Conservation (phyloP, 30 jellyfish, hydroid and myxozoan genomes). For the Aurelia sp. region DNA sequence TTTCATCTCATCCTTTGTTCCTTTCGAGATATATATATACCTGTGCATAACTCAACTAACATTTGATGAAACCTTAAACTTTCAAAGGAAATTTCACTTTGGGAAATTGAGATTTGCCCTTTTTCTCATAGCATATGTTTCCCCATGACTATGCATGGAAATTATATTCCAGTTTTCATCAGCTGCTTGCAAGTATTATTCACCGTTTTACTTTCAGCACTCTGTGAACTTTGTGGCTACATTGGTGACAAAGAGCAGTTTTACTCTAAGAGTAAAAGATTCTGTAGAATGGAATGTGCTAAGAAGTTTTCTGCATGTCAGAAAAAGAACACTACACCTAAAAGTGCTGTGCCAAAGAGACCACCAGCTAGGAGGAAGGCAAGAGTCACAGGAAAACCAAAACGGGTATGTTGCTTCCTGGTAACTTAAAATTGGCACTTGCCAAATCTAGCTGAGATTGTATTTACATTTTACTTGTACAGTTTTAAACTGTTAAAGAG, state of each 20-base stretch:
- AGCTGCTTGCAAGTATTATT: no score
- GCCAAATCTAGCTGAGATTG: no score
- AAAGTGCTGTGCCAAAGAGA: conserved; percentile 24
- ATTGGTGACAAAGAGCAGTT: conserved; percentile 76
- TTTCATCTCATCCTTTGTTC: no score
- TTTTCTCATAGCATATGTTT: not conserved
- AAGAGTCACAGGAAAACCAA: conserved; percentile 49
- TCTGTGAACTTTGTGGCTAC: conserved; percentile 87
- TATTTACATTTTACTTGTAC: no score
- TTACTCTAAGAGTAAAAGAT: conserved; percentile 89
- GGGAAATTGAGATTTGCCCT: no score
- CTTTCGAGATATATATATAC: no score
- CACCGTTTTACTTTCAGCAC: conserved; percentile 52
- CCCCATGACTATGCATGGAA: not conserved
- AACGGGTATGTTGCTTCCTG: conserved; percentile 26
- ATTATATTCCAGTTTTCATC: not conserved
- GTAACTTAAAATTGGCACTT: not conserved
- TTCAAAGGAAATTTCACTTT: no score
- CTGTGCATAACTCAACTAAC: no score
- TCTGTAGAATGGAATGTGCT: conserved; percentile 95
- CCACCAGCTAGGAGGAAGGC: conserved; percentile 64
- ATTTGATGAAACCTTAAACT: no score
- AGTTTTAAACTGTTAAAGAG: no score
- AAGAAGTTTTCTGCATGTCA: conserved; percentile 91
- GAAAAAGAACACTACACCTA: conserved; percentile 60